A percentile compares a stretch with the other conserved stretches of the same genome.
Conservation (phyloP, 2,797 vertebrate genomes). For the Acipenser transmontanus region DNA sequence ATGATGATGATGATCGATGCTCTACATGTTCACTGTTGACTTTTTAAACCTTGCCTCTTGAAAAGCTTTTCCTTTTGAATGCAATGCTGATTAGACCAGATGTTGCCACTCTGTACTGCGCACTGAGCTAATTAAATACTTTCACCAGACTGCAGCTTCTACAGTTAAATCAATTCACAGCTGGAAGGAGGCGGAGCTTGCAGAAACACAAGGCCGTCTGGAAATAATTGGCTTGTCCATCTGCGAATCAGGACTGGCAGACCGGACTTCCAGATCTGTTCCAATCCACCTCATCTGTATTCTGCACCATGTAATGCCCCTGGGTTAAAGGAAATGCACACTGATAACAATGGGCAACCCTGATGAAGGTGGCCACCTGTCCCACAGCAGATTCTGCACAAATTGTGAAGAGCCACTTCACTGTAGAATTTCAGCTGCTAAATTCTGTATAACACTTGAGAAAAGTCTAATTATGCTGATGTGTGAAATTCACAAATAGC, state of each 20-base stretch:
- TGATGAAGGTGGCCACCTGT: conserved; percentile 1
- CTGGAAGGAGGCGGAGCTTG: conserved; percentile 3
- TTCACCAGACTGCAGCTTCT: conserved; percentile 7
- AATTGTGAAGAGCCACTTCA: not conserved
- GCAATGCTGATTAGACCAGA: conserved; percentile 33
- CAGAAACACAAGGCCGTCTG: conserved; percentile 9
- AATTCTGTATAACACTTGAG: too few species aligned
- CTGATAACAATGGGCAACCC: not conserved
- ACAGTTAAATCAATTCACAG: conserved; percentile 17
- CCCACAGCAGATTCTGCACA: not conserved
- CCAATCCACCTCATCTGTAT: conserved; percentile 10
- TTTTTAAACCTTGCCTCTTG: conserved; percentile 22
- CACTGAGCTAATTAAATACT: conserved; percentile 28
- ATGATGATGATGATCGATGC: not conserved
- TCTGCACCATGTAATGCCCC: not conserved
- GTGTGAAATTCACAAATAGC: not conserved
- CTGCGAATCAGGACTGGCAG: conserved; percentile 11
- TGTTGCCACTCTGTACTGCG: conserved; percentile 30
- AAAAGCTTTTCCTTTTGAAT: conserved; percentile 22
- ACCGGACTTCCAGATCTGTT: conserved; percentile 3
- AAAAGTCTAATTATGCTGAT: not conserved
- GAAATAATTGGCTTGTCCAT: conserved; percentile 14
- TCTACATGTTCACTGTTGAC: conserved; percentile 21
- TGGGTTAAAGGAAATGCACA: conserved; percentile 9
- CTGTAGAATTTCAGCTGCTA: not conserved